phyloP scores from a whole-genome alignment of 1,140 invertebrate species.

The Aphelinus atriplicis region DNA sequence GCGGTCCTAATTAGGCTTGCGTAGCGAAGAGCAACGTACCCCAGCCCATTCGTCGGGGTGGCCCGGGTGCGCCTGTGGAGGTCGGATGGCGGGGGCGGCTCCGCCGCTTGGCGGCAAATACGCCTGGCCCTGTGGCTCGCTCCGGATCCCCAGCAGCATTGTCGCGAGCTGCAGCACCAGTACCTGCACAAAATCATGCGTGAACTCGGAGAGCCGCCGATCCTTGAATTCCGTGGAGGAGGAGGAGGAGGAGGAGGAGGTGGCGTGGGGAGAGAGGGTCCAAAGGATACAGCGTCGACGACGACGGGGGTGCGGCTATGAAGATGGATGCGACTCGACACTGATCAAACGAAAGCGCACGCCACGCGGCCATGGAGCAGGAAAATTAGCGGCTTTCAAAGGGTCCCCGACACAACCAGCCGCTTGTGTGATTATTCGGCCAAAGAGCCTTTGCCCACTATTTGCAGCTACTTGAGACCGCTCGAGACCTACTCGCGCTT shows the following conservation, averaged over 20 bases:
- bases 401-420: no score
- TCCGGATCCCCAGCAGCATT: slow-evolving; percentile 55
- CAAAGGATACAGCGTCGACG: slow-evolving; percentile 7
- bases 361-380: no score
- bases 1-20: no score
- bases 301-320: background rate
- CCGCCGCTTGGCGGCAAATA: slow-evolving; percentile 68
- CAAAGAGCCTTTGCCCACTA: no score
- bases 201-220: slow-evolving; percentile 38
- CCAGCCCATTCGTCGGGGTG: slow-evolving; percentile 64
- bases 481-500: no score
- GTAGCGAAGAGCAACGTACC: slow-evolving; percentile 48
- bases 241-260: background rate
- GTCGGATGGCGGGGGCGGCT: slow-evolving; percentile 25
- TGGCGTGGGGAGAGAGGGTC: background rate
- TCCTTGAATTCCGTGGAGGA: slow-evolving; percentile 27
- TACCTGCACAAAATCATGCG: slow-evolving; percentile 49
- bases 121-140: slow-evolving; percentile 64
- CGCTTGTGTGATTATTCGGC: no score
- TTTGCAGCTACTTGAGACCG: no score
- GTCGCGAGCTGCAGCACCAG: slow-evolving; percentile 54
- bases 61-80: slow-evolving; percentile 42
- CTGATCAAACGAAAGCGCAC: slow-evolving; percentile 18
- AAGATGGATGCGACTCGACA: background rate
- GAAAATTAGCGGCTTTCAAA: no score